Base-by-base conservation (phyloP, 2,888 invertebrate species). In the Drosophila gaucha region DNA sequence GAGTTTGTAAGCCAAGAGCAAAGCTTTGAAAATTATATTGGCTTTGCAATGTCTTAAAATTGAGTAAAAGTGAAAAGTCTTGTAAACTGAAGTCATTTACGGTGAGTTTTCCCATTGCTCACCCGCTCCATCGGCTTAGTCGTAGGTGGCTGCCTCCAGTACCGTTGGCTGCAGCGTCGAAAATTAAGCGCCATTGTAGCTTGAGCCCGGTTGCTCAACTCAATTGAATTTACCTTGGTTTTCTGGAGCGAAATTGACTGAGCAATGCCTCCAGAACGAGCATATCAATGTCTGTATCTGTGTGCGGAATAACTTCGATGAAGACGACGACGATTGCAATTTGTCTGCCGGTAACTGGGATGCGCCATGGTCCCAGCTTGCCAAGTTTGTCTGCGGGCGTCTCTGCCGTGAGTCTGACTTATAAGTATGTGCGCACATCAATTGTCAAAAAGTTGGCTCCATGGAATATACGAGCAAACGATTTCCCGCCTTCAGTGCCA, bases 171-270 rank as follows among this genome's bases (percentile, higher is more conserved):
- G 80, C 68, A 82, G 57, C 64, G 78, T 63, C 75, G 67, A 67
- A 84, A 86, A 84, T 84, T 84, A 84, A 84, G 79, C 86, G 57
- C 68, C 59, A 77, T 86, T 84, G 83, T 83, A 72, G 67, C 63
- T 60, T 63, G 63, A 66, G 39, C 31, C 52, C 49, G 44, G 64
- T 62, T 74, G 63, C 56, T 78, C 63, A 59, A 66, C 65, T 86
- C 85, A 86, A 84, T 84, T 86, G 85, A 84, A 84, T 84, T 84
- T 86, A 86, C 87, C 85, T 84, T 73, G 77, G 68, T 74, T 80
- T 73, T 71, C 65, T 41, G 64, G 20, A 67, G 57, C 55, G 41
- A 85, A 79, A 80, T 80, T 82, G 79, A 80, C 75, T 76, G 67
- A 65, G 71, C 65, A 64, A 55, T 67, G 67, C 54, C 56, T 57